Evolutionary conservation across 2,888 invertebrate species (phyloP), one percentile per base, ranked within the genome.

Genomic region (Villa cingulata): DNA sequence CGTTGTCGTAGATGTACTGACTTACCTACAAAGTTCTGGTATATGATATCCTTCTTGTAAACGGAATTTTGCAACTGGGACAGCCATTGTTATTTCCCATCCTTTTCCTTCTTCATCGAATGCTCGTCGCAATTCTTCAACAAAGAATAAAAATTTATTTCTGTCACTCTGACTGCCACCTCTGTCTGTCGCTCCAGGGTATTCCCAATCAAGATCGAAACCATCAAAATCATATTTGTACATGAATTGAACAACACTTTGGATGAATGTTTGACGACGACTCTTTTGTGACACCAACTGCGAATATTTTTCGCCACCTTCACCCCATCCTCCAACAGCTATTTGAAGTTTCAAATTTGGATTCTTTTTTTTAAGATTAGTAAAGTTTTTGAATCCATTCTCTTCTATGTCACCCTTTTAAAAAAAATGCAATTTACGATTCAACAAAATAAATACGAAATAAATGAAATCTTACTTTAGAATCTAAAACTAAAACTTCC

Each of bases 41-140:
- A 91, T 89, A 62, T 90, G 87, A 60, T 91, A 91, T 0, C 90
- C 90, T 66, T 90, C 90, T 65, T 87, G 83, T 34, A 91, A 72
- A 29, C 89, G 73, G 65, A 89, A 90, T 64, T 84, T 86, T 4
- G 89, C 88, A 39, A 91, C 74, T 0, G 90, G 90, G 9, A 90
- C 90, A 0, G 90, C 90, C 71, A 88, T 89, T 0, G 90, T 89
- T 42, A 91, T 78, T 62, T 91, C 87, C 87, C 89, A 89, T 27
- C 79, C 80, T 56, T 78, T 81, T 2, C 77, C 78, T 46, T 76
- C 80, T 37, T 77, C 76, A 62, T 83, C 77, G 62, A 91, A 90
- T 2, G 87, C 88, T 20, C 83, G 73, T 53, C 80, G 72, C 54
- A 91, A 60, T 64, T 90, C 90, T 61, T 89, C 81, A 1, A 88